Conservation (phyloP, 2,797 vertebrate genomes). For the Okamejei kenojei region DNA sequence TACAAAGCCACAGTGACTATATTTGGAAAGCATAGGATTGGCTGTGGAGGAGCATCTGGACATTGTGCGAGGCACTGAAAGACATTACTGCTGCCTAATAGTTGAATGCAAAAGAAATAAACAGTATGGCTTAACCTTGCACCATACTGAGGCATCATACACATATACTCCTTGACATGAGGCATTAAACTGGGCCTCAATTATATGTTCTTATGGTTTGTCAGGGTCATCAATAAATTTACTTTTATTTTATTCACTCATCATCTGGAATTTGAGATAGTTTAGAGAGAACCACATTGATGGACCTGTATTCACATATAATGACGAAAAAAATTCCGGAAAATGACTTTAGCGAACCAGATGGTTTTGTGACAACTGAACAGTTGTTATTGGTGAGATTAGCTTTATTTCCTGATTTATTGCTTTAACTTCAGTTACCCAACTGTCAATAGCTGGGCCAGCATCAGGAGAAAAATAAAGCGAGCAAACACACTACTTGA, state of each 20-base stretch:
- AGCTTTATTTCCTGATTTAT: too few relatives aligned
- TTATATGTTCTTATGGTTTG: background rate
- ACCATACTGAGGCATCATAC: background rate
- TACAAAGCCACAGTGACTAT: background rate
- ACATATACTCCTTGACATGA: background rate
- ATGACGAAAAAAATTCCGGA: too few relatives aligned
- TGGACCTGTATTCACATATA: too few relatives aligned
- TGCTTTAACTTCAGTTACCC: too few relatives aligned
- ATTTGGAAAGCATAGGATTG: background rate
- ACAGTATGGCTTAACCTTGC: background rate
- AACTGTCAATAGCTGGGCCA: background rate
- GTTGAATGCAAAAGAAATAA: background rate
- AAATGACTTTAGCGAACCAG: too few relatives aligned
- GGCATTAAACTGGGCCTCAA: background rate
- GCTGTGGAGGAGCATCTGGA: background rate
- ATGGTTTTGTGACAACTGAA: too few relatives aligned
- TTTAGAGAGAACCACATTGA: too few relatives aligned
- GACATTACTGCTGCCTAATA: background rate
- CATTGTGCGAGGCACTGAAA: too few relatives aligned
- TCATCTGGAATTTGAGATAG: too few relatives aligned
- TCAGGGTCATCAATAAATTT: background rate
- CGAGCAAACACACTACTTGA: background rate
- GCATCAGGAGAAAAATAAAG: background rate
- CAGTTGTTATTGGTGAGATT: too few relatives aligned
- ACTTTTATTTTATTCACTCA: too few relatives aligned